Evolutionary conservation across 1,140 invertebrate genomes (phyloP), one percentile per base, ranked within the genome.

Genomic region (Tetranychus cinnabarinus): DNA sequence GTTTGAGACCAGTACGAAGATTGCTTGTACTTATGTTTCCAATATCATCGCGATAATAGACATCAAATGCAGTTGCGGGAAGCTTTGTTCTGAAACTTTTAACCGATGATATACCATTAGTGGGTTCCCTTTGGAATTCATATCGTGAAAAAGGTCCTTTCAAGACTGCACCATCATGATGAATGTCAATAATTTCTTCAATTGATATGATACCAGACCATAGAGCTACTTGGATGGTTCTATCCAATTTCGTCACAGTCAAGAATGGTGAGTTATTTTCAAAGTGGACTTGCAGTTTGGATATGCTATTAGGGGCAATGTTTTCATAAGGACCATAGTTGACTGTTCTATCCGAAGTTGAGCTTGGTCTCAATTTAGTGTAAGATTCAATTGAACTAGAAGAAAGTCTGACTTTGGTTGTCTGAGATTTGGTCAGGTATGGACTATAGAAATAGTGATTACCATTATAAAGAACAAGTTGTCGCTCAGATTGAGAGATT

Each of bases 1-100:
- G 85, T 71, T 97, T 90, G 66, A 86, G 84, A 66, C 84, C 79
- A 13, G 85, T 70, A 66, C 82, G 78, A 72, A 97, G 83, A 70
- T 91, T 85, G 1, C 91, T 97, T 6, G 95, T 99, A 2, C 92
- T 97, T 69, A 99, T 98, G 71, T 99, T 99, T 35, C 96, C 96
- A 74, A 99, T 98, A 66, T 92, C 91, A 74, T 99, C 96, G 36
- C 91, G 77, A 69, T 93, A 95, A 70, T 92, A 92, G 63, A 92
- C 86, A 67, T 96, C 89, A 59, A 81, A 79, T 12, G 88, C 85
- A 1, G 88, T 81, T 15, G 88, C 85, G 12, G 93, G 93, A 31
- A 98, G 73, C 61, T 91, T 73, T 0, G 92, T 97, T 75, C 88
- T 90, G 69, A 95, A 96, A 5, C 83, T 82, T 68, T 90, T 88